Evolutionary conservation across 2,888 invertebrate species (phyloP).

Genomic region (Tiphia femorata): DNA sequence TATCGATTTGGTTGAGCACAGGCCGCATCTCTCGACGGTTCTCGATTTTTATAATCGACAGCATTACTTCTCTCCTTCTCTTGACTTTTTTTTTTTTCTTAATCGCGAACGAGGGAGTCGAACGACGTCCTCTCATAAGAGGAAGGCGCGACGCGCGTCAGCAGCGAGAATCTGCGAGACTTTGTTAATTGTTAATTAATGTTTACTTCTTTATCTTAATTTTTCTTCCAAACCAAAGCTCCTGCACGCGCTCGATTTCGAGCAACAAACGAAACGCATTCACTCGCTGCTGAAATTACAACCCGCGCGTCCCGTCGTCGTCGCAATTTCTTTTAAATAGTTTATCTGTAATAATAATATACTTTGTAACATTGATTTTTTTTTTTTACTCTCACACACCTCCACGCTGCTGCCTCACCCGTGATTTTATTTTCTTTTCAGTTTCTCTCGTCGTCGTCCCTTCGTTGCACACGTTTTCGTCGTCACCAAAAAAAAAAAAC

Average conservation of each 20-base stretch:
- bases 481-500: no score
- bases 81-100: background rate
- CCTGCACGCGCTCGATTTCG: background rate
- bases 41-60: background rate
- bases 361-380: conserved; percentile 54
- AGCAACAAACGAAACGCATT: no score
- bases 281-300: no score
- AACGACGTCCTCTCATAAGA: background rate
- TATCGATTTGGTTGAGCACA: conserved; percentile 37
- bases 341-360: no score
- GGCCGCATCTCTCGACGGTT: background rate
- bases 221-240: background rate
- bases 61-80: background rate
- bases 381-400: no score
- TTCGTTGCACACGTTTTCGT: background rate
- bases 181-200: no score
- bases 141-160: no score
- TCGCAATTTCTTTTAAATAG: conserved; percentile 41
- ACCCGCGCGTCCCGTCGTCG: conserved; percentile 9
- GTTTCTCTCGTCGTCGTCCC: background rate
- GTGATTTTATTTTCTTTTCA: conserved; percentile 27
- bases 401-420: no score
- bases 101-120: conserved; percentile 6
- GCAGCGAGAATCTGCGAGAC: no score
- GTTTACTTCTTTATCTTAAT: no score